Conservation (phyloP, 2,113 vertebrate genomes). For the Neopipo cinnamomea region DNA sequence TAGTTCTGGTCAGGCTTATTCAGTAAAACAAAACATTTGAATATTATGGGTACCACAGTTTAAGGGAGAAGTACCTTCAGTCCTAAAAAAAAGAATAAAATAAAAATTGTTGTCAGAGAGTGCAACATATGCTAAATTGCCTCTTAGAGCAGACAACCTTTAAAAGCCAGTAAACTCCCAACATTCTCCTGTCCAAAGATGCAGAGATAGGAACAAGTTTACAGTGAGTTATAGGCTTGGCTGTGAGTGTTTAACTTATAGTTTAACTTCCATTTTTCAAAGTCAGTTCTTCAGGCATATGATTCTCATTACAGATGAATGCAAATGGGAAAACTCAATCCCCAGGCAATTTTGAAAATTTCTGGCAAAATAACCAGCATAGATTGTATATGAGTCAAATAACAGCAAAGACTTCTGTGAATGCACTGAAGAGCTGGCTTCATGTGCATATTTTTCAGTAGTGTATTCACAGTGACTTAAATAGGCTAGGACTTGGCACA, state of each 20-base stretch:
- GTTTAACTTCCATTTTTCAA: background rate
- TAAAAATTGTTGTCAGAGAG: background rate
- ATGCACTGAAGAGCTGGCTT: background rate
- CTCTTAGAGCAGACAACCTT: background rate
- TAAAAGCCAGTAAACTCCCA: background rate
- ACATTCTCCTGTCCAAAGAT: background rate
- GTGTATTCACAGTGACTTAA: background rate
- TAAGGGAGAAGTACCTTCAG: background rate
- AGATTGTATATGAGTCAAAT: background rate
- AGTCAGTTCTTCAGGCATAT: background rate
- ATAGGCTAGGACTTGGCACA: background rate
- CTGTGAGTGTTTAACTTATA: background rate
- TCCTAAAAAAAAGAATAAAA: background rate
- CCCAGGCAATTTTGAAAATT: background rate
- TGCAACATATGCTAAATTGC: background rate
- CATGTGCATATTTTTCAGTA: background rate
- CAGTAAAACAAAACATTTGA: background rate
- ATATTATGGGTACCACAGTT: background rate
- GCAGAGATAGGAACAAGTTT: background rate
- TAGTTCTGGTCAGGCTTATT: background rate
- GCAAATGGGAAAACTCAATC: background rate
- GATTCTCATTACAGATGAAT: constrained; percentile 8
- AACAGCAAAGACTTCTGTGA: background rate
- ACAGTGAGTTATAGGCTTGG: background rate
- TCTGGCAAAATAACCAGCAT: background rate